A percentile compares a stretch with the other conserved stretches of the same genome.
Conservation (phyloP, 1,140 invertebrate species). For the Ceratina australensis region DNA sequence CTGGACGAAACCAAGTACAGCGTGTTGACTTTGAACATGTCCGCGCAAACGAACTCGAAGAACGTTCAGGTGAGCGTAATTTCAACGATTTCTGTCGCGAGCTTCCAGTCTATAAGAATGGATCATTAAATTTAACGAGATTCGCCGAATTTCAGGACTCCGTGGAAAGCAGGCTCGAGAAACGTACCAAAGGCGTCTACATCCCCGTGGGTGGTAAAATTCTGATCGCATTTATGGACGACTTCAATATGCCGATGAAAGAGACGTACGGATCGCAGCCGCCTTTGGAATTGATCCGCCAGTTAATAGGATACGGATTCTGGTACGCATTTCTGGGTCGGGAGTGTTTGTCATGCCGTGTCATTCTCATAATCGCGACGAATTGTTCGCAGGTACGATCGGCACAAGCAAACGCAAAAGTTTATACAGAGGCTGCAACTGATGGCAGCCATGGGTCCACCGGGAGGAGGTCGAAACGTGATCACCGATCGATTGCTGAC, state of each 20-base stretch:
- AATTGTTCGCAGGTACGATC: slow-evolving; percentile 81
- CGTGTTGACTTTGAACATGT: slow-evolving; percentile 89
- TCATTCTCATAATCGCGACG: background rate
- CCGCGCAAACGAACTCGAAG: slow-evolving; percentile 89
- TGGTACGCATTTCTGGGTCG: slow-evolving; percentile 78
- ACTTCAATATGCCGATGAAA: slow-evolving; percentile 94
- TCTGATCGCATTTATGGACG: slow-evolving; percentile 92
- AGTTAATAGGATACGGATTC: slow-evolving; percentile 93
- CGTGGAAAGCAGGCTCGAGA: slow-evolving; percentile 90
- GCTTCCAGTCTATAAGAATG: too few relatives aligned
- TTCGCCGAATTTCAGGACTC: slow-evolving; percentile 78
- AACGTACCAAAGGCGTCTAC: slow-evolving; percentile 90
- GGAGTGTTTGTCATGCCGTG: background rate
- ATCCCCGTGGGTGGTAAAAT: slow-evolving; percentile 88
- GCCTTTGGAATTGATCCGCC: slow-evolving; percentile 89
- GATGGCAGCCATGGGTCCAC: slow-evolving; percentile 88
- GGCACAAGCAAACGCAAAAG: slow-evolving; percentile 86
- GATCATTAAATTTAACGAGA: background rate
- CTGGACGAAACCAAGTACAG: slow-evolving; percentile 84
- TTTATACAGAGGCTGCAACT: slow-evolving; percentile 88
- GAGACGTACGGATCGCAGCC: slow-evolving; percentile 92
- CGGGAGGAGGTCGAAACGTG: slow-evolving; percentile 88
- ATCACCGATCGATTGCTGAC: slow-evolving; percentile 88
- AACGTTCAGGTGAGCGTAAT: slow-evolving; percentile 83
- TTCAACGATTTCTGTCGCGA: too few relatives aligned